phyloP scores from a whole-genome alignment of 2,888 invertebrate species.

The Thera britannica region DNA sequence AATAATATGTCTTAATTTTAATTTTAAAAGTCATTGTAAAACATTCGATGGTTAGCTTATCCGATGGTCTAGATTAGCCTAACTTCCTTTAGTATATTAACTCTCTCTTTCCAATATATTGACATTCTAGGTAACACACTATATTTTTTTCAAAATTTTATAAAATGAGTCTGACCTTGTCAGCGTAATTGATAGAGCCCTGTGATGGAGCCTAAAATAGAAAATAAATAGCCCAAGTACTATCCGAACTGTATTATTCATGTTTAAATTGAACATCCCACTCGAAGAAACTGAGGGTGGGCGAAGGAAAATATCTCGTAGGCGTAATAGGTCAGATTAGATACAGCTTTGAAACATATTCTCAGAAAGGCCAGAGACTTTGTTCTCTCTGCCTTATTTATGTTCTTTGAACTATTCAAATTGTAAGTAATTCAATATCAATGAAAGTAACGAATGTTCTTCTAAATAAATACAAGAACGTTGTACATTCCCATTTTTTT shows the following conservation, averaged over 20 bases:
- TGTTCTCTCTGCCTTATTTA: too few relatives aligned
- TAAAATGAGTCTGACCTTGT: too few relatives aligned
- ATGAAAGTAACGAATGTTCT: too few relatives aligned
- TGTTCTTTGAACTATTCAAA: too few relatives aligned
- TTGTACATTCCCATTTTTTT: too few relatives aligned
- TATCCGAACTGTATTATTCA: not conserved
- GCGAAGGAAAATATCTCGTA: conserved; percentile 7
- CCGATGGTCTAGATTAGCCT: conserved; percentile 2
- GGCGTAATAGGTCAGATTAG: conserved; percentile 11
- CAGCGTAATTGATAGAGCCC: too few relatives aligned
- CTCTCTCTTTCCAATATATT: not conserved
- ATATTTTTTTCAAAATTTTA: too few relatives aligned
- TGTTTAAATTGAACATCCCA: conserved; percentile 11
- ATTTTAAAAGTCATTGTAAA: not conserved
- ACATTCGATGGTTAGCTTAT: not conserved
- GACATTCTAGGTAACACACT: too few relatives aligned
- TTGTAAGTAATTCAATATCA: too few relatives aligned
- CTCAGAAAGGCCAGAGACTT: not conserved
- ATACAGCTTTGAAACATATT: not conserved
- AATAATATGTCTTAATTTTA: not conserved
- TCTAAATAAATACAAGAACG: too few relatives aligned
- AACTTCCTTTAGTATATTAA: not conserved
- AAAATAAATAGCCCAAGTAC: too few relatives aligned
- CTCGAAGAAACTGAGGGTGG: conserved; percentile 4
- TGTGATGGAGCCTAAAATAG: too few relatives aligned